Evolutionary conservation across 2,888 invertebrate species (phyloP), one percentile per base, ranked within the genome.

Genomic region (Maniola hyperantus): DNA sequence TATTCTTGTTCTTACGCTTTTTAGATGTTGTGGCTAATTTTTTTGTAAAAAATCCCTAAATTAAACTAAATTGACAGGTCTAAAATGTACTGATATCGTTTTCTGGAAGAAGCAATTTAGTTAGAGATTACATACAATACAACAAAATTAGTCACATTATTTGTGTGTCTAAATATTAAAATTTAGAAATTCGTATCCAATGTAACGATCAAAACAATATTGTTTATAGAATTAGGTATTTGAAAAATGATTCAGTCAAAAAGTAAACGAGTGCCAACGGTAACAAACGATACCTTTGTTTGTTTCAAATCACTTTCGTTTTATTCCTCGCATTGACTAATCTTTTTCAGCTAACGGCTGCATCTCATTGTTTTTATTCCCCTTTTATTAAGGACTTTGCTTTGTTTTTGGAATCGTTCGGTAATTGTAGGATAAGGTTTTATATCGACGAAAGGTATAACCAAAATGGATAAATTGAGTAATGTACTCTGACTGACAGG

Each of bases 211-310:
- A 20, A 50, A 48, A 15, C 48, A 51, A 8, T 48, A 48, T 42
- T 13, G 42, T 2, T 13, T 0, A 42, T 42, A 42, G 42, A 42
- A 42, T n/a, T n/a, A n/a, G n/a, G n/a, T 42, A 42, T 42, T 13
- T 5, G n/a, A 42, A 13, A 42, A 44, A 13, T 42, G 36, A n/a
- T n/a, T 8, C n/a, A 50, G 20, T 20, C 20, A n/a, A 58, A 50
- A 61, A 58, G 68, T 66, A 39, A 66, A 70, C 61, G 55, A 44
- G 62, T 64, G 62, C n/a, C 76, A 26, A 74, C 76, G 34, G 82
- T 81, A 78, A 85, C 82, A 83, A 87, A 86, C 79, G 83, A 72
- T 76, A 75, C 75, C 73, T 80, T 81, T 81, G 75, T 77, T 76
- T 73, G 64, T 66, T 69, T 61, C 66, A 69, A 72, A 70, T 72